Evolutionary conservation across 2,113 vertebrate genomes (phyloP).

Genomic region (Numenius arquata): DNA sequence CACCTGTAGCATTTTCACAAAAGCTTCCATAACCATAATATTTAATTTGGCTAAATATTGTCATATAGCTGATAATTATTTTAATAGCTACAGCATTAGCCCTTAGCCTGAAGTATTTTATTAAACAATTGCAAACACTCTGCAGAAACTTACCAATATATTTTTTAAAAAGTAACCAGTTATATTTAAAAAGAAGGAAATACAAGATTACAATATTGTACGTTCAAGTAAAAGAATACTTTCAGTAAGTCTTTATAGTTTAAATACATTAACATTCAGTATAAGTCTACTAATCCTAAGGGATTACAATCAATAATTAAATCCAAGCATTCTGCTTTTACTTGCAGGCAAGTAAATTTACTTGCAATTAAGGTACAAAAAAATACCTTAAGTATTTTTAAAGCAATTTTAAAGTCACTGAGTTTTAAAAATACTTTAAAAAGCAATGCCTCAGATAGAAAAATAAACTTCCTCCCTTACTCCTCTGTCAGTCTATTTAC

Average conservation of each 20-base stretch:
- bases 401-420: neutral
- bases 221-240: neutral
- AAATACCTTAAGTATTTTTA: neutral
- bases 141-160: neutral
- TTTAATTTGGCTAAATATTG: neutral
- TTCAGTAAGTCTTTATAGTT: neutral
- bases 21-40: neutral
- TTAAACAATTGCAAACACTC: neutral
- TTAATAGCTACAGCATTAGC: neutral
- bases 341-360: neutral
- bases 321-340: neutral
- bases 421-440: neutral
- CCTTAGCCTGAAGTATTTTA: neutral
- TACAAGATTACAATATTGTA: neutral
- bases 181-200: neutral
- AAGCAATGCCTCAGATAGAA: neutral
- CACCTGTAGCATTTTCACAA: neutral
- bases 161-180: neutral
- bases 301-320: neutral
- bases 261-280: neutral
- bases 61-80: neutral
- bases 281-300: neutral
- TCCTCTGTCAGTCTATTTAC: neutral
- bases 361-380: neutral
- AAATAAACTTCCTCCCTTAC: no score